Conservation (phyloP, 2,797 vertebrate genomes). For the Anguilla pacifica region DNA sequence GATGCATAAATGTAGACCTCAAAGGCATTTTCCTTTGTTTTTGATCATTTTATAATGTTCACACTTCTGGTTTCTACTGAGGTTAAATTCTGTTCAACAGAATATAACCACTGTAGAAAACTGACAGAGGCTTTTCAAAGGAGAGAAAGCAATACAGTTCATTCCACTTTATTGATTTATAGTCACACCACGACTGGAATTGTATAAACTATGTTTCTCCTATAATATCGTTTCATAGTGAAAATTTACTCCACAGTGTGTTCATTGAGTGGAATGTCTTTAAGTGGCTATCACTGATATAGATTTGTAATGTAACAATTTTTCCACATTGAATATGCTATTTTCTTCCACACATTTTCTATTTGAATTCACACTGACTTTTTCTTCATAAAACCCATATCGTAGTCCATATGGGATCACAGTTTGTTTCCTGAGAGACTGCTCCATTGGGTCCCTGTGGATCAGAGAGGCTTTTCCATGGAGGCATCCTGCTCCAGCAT, state of each 20-base stretch:
- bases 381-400: not conserved
- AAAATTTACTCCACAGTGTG: not conserved
- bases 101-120: not conserved
- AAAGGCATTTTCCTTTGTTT: slow-evolving; percentile 8
- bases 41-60: not conserved
- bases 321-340: not conserved
- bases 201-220: not conserved
- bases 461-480: not conserved
- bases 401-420: not conserved
- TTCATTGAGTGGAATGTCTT: not conserved
- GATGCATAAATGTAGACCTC: not conserved
- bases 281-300: not conserved
- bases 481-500: not conserved
- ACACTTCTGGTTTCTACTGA: not conserved
- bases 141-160: not conserved
- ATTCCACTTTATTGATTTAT: not conserved
- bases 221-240: not conserved
- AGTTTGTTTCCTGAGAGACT: not conserved
- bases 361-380: not conserved
- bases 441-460: not conserved
- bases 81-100: not conserved
- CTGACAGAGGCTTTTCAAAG: not conserved
- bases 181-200: not conserved
- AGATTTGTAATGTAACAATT: not conserved
- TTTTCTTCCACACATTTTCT: not conserved